Conservation (phyloP, 2,113 vertebrate species). For the Calidris pygmaea region DNA sequence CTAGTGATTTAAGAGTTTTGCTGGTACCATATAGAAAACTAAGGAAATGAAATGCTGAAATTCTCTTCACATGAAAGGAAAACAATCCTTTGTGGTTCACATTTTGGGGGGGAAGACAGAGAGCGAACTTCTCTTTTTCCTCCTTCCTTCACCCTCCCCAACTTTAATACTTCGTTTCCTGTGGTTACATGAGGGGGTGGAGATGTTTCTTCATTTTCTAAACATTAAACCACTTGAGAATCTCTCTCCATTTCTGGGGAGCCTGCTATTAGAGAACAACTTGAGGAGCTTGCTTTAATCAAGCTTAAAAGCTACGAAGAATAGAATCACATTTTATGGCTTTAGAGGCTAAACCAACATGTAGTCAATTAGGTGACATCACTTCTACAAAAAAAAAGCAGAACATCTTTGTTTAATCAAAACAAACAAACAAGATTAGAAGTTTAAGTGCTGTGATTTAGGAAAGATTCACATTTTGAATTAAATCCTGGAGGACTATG, state of each 20-base stretch:
- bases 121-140: slow-evolving; percentile 15
- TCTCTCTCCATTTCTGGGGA: slow-evolving; percentile 66
- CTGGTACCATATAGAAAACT: slow-evolving; percentile 46
- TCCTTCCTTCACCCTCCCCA: slow-evolving; percentile 29
- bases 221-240: slow-evolving; percentile 76
- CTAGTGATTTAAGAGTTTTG: slow-evolving; percentile 73
- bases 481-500: slow-evolving; percentile 31
- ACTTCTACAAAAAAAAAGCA: slow-evolving; percentile 67
- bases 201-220: slow-evolving; percentile 74
- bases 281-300: slow-evolving; percentile 79
- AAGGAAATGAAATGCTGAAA: slow-evolving; percentile 75
- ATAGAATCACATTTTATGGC: slow-evolving; percentile 67
- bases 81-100: slow-evolving; percentile 62
- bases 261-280: slow-evolving; percentile 70
- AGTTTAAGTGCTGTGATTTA: slow-evolving; percentile 61
- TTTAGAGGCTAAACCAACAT: slow-evolving; percentile 71
- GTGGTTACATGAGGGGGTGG: slow-evolving; percentile 75
- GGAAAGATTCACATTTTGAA: slow-evolving; percentile 68
- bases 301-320: slow-evolving; percentile 72
- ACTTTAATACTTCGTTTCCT: slow-evolving; percentile 79
- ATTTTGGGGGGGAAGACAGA: slow-evolving; percentile 41
- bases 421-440: slow-evolving; percentile 79
- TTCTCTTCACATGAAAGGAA: slow-evolving; percentile 71
- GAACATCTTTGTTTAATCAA: slow-evolving; percentile 80
- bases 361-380: slow-evolving; percentile 78